phyloP scores from a whole-genome alignment of 2,888 invertebrate genomes.

The Lepas anatifera region DNA sequence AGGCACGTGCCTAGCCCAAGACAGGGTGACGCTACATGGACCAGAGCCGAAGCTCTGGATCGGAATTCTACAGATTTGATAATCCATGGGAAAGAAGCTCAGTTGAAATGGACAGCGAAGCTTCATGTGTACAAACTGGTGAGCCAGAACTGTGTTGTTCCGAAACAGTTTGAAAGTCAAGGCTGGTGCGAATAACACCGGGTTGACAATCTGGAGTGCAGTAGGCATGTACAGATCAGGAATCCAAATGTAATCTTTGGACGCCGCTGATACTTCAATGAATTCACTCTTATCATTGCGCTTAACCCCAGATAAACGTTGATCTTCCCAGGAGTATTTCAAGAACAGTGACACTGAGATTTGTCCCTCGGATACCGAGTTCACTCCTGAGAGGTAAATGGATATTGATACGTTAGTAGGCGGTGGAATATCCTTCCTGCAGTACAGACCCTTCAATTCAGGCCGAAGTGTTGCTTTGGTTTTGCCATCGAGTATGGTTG shows the following conservation, averaged over 20 bases:
- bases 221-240: background rate
- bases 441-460: too few species aligned
- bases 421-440: too few species aligned
- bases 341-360: background rate
- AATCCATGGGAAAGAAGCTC: background rate
- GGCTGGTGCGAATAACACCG: background rate
- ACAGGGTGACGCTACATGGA: background rate
- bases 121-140: background rate
- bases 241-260: background rate
- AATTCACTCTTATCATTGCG: too few species aligned
- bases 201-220: background rate
- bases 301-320: background rate
- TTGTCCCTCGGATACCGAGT: background rate
- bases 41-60: background rate
- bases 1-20: background rate
- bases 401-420: background rate
- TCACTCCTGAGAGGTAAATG: background rate
- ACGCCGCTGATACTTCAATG: background rate
- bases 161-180: background rate
- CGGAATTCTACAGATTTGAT: background rate
- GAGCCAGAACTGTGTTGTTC: background rate
- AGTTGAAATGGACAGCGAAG: background rate
- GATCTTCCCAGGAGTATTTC: background rate
- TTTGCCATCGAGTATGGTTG: too few species aligned
- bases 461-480: too few species aligned